Conservation (phyloP, 2,888 invertebrate genomes). For the Nephrotoma flavescens region DNA sequence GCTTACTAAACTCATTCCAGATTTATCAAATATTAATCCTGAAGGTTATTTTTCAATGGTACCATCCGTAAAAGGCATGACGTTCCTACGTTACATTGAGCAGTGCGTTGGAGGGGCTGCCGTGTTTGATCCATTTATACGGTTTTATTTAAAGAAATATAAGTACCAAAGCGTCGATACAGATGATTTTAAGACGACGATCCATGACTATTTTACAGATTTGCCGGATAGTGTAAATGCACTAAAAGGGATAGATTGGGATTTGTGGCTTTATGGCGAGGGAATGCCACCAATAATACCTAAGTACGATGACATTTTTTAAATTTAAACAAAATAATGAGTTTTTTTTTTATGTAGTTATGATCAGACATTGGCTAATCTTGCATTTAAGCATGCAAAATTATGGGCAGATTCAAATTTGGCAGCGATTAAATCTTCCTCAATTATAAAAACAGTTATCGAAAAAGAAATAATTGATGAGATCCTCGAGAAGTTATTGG, state of each 20-base stretch:
- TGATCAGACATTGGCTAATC: constrained; percentile 49
- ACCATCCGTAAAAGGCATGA: constrained; percentile 87
- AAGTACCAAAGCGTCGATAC: constrained; percentile 72
- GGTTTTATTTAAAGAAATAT: constrained; percentile 63
- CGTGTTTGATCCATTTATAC: constrained; percentile 71
- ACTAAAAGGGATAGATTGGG: constrained; percentile 62
- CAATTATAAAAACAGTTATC: constrained; percentile 39
- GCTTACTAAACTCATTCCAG: constrained; percentile 62
- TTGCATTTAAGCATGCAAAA: constrained; percentile 40
- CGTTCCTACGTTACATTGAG: constrained; percentile 78
- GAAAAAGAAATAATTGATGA: constrained; percentile 50
- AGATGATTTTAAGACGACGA: constrained; percentile 57
- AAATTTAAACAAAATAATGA: neutral
- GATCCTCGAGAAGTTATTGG: constrained; percentile 50
- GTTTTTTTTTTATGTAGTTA: constrained; percentile 35
- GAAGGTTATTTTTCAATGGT: constrained; percentile 84
- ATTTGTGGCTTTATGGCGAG: constrained; percentile 61
- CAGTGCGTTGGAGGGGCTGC: constrained; percentile 61
- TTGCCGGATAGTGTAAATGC: constrained; percentile 30
- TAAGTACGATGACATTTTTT: constrained; percentile 35
- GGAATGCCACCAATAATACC: constrained; percentile 87
- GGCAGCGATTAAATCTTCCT: constrained; percentile 31
- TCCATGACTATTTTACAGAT: constrained; percentile 54
- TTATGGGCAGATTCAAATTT: constrained; percentile 39
- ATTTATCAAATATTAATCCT: constrained; percentile 68